Base-by-base conservation (phyloP, 2,113 vertebrate genomes). In the Raja brachyura region DNA sequence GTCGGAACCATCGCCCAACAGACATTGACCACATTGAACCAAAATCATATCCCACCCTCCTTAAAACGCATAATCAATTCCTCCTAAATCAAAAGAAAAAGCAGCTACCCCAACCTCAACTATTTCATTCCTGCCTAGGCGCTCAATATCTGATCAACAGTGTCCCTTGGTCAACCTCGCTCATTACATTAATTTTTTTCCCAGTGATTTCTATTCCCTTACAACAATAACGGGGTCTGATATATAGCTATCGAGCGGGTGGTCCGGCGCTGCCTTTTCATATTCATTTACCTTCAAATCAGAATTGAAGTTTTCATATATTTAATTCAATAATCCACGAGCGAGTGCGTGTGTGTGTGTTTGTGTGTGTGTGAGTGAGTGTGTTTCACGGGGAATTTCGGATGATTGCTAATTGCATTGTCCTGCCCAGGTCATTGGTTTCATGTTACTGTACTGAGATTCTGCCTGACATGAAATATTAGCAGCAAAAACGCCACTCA, bases 321-420 rank as follows among this genome's bases (percentile, higher is more conserved):
- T 92, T 92, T 92, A 73, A 92, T 92, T 92, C 66, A 74, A 73
- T 74, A 74, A 92, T 92, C 90, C 20, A 11, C 20, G 31, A 16
- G 31, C 11, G 31, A 39, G 76, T n/a, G 33, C 13, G 28, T 78
- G 28, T 78, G 5, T 90, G 70, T 73, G 70, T 77, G 25, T n/a
- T 2, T 77, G 25, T 66, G 63, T 66, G 63, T 6, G 16, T 85
- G 54, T 28, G 54, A 48, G 93, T 0, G 39, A 22, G 81, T 20
- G 94, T 16, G 66, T 66, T 93, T 20, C 92, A 94, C 39, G 93
- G 93, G 93, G 93, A 94, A 93, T 93, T 94, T 95, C 93, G 93
- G 94, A 74, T 94, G 95, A 94, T 94, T 93, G 93, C 95, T 95
- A 95, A 95, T 95, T 95, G 93, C 94, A 94, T 94, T 95, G 95